Evolutionary conservation across 2,797 vertebrate species (phyloP).

Genomic region (Steatocranus sp.): DNA sequence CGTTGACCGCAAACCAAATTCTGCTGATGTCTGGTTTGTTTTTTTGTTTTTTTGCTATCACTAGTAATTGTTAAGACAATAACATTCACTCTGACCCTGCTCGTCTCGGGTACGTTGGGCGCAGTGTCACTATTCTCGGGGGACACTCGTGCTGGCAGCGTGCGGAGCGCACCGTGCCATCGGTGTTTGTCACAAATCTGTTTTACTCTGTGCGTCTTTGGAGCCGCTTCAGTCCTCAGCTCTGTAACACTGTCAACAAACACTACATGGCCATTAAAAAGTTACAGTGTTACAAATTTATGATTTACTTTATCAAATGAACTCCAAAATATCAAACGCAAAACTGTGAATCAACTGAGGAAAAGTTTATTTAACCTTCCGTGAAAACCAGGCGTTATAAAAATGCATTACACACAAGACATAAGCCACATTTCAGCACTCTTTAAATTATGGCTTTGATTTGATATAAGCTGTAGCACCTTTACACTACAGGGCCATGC

Average conservation of each 20-base stretch:
- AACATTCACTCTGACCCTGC: background rate
- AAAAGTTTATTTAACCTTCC: background rate
- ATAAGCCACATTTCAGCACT: background rate
- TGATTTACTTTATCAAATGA: background rate
- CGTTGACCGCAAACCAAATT: background rate
- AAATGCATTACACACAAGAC: background rate
- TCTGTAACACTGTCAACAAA: background rate
- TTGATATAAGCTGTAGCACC: background rate
- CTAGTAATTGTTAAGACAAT: background rate
- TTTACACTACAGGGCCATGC: background rate
- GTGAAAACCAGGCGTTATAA: background rate
- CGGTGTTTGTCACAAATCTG: background rate
- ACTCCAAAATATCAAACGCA: background rate
- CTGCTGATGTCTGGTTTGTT: background rate
- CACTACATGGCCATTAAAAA: background rate
- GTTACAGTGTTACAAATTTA: background rate
- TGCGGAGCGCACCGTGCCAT: conserved; percentile 9
- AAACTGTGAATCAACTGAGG: background rate
- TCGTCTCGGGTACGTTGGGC: background rate
- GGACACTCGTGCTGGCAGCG: background rate
- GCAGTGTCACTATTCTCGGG: conserved; percentile 1
- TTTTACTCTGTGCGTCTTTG: background rate
- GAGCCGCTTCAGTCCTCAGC: background rate
- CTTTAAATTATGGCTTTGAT: background rate
- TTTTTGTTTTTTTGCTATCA: background rate